phyloP scores from a whole-genome alignment of 2,797 vertebrate genomes.

The Poliocrania exsul region DNA sequence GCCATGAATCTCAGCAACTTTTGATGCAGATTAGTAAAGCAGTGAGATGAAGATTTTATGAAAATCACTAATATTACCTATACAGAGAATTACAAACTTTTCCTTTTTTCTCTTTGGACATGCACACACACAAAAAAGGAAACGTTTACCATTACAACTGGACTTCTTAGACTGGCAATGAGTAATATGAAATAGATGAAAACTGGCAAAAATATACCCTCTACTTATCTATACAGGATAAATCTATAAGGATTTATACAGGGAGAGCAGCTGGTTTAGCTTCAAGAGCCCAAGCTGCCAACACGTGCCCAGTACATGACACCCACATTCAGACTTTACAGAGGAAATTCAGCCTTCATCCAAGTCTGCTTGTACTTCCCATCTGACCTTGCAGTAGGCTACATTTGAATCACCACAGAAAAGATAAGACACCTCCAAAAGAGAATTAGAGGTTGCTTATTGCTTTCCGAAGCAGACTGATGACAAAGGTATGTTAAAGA shows the following conservation, averaged over 20 bases:
- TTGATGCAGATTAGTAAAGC: background rate
- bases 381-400: background rate
- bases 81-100: background rate
- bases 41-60: background rate
- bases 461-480: background rate
- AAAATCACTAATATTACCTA: background rate
- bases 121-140: background rate
- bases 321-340: background rate
- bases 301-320: background rate
- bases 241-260: background rate
- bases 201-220: background rate
- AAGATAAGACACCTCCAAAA: background rate
- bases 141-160: background rate
- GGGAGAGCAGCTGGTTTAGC: background rate
- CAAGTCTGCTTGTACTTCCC: background rate
- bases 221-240: background rate
- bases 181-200: background rate
- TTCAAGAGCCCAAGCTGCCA: background rate
- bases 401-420: background rate
- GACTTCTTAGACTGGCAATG: background rate
- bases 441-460: background rate
- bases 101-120: background rate
- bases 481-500: background rate
- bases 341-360: background rate
- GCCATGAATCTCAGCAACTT: background rate